These are phyloP conservation scores for Argyrosomus japonicus DNA, from an alignment of 2,113 vertebrate species.

Conservation along the genomic window DNA sequence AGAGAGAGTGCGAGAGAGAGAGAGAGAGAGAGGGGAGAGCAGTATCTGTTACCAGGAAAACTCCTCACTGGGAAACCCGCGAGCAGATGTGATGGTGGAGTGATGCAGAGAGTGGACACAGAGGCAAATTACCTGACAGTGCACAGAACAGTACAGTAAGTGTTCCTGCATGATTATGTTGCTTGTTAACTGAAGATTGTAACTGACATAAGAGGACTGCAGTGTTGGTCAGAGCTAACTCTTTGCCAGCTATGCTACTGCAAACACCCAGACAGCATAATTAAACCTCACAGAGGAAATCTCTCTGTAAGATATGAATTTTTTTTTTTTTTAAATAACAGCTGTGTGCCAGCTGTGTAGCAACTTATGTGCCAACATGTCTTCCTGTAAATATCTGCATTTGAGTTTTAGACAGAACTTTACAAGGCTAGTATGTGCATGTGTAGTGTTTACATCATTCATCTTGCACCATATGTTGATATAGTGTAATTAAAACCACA, in stretches of 20 bases:
- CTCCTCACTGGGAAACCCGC: constrained; percentile 59
- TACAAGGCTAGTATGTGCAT: constrained; percentile 1
- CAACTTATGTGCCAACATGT: neutral
- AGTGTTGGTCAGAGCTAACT: constrained; percentile 47
- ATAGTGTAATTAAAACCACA: constrained; percentile 11
- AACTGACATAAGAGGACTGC: constrained; percentile 45
- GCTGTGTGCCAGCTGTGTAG: no score
- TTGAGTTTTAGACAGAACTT: constrained; percentile 27
- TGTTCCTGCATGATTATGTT: constrained; percentile 46
- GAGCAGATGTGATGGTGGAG: constrained; percentile 56
- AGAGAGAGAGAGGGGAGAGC: constrained; percentile 29
- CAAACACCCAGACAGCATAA: constrained; percentile 44
- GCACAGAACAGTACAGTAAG: constrained; percentile 71
- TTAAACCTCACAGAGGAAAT: constrained; percentile 18
- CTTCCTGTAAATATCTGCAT: neutral
- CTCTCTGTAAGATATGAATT: constrained; percentile 5
- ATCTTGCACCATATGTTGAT: neutral
- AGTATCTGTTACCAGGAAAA: constrained; percentile 55
- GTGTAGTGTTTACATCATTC: neutral
- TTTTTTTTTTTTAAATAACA: neutral
- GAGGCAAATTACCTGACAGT: constrained; percentile 42
- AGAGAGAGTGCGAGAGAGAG: constrained; percentile 30
- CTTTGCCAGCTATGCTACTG: constrained; percentile 40
- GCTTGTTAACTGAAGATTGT: constrained; percentile 43
- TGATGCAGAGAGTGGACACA: constrained; percentile 68